These are phyloP conservation scores for Rhincodon typus DNA, from an alignment of 2,797 vertebrate genomes.

Conservation along the genomic window DNA sequence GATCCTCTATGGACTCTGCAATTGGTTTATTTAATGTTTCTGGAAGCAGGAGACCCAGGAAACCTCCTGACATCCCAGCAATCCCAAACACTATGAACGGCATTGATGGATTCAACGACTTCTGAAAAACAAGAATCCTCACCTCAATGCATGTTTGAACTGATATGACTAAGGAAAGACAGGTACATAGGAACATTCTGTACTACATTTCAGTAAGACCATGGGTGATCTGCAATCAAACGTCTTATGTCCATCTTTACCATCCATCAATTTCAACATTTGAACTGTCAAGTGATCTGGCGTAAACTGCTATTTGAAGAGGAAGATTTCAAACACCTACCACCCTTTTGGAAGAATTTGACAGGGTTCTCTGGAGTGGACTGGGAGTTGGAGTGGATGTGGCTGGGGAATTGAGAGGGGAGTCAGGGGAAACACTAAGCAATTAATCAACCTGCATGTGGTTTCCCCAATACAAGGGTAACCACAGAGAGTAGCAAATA, in stretches of 20 bases:
- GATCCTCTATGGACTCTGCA: constrained; percentile 70
- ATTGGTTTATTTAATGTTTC: constrained; percentile 71
- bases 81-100: constrained; percentile 76
- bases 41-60: constrained; percentile 71
- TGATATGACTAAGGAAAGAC: neutral
- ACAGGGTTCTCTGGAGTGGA: too few species aligned
- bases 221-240: neutral
- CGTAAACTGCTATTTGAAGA: neutral
- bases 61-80: constrained; percentile 68
- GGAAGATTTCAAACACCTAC: neutral
- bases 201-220: neutral
- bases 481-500: too few species aligned
- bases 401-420: too few species aligned
- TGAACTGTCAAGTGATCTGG: neutral
- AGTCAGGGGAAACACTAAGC: too few species aligned
- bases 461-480: too few species aligned
- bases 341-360: neutral
- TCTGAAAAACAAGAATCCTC: constrained; percentile 53
- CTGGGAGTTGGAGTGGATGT: too few species aligned
- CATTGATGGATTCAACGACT: constrained; percentile 62
- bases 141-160: neutral
- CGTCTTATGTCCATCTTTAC: neutral
- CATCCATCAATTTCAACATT: neutral
- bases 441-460: too few species aligned
- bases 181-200: neutral